Evolutionary conservation across 2,888 invertebrate species (phyloP), one percentile per base, ranked within the genome.

Genomic region (Zelleria hepariella): DNA sequence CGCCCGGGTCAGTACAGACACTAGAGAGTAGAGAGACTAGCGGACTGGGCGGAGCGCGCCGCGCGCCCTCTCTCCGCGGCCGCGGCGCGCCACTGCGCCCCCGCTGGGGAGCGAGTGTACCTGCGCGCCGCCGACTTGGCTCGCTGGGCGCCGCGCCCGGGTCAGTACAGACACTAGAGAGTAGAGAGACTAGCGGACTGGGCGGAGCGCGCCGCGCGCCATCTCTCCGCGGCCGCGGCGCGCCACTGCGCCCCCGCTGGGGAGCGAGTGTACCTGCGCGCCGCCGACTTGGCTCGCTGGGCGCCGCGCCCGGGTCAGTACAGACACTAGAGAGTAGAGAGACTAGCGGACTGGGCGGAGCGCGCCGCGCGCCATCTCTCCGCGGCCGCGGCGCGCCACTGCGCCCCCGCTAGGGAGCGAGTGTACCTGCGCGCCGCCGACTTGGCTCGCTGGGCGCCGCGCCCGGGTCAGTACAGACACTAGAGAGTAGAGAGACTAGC

Each of bases 391-490:
- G 91, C 91, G 25, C 89, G 91, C 8, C 89, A 96, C 67, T 98
- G 98, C 74, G 89, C 91, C 0, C 93, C 95, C 72, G 97, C 97
- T 7, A 85, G 90, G 25, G 93, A 93, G 60, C 91, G 93, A 58
- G 94, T 95, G 2, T 96, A 93, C 74, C 93, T 96, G 47, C 90
- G 95, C 61, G 92, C 94, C 66, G 91, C 92, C 47, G 96, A 97
- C 82, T 82, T 96, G 20, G 91, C 94, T 63, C 90, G 93, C 53
- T 96, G 96, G 96, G 91, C 94, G 24, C 92, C 93, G 23, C 80
- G 93, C 68, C 94, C 94, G 74, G 95, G 96, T 95, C 76, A 78
- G 73, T 65, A 15, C 51, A n/a, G n/a, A n/a, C n/a, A n/a, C n/a
- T n/a, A n/a, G n/a, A n/a, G n/a, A n/a, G n/a, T n/a, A n/a, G n/a